Evolutionary conservation across 2,113 vertebrate species (phyloP).

Genomic region (Caloenas nicobarica): DNA sequence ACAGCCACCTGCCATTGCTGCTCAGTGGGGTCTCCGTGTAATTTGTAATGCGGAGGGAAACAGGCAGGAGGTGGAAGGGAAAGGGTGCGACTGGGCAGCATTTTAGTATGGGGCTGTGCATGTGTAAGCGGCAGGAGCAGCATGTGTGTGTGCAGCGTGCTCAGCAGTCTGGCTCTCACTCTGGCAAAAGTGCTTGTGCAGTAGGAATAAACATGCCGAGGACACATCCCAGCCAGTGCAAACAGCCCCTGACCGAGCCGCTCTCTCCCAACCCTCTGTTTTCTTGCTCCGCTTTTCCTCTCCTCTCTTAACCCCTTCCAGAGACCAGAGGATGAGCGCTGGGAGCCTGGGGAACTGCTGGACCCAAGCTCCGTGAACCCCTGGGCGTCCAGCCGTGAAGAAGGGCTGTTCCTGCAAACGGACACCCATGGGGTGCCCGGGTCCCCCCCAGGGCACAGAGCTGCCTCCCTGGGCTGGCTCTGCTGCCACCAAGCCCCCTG

Average conservation of each 20-base stretch:
- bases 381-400: fast-evolving
- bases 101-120: neutral
- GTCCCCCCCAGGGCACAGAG: neutral
- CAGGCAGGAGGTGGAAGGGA: neutral
- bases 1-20: fast-evolving
- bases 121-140: neutral
- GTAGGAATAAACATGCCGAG: neutral
- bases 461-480: neutral
- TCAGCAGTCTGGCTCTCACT: neutral
- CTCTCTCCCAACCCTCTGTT: conserved; percentile 45
- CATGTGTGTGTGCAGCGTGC: neutral
- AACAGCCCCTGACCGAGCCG: conserved; percentile 51
- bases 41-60: fast-evolving
- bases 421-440: neutral
- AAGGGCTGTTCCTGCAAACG: neutral
- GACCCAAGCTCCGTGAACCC: fast-evolving
- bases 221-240: conserved; percentile 58
- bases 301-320: conserved; percentile 54
- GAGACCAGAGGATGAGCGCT: neutral
- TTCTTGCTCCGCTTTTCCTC: conserved; percentile 55
- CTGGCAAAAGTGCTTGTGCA: conserved; percentile 33
- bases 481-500: neutral
- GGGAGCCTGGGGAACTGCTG: neutral
- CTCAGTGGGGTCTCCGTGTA: fast-evolving
- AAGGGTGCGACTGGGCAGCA: neutral